Conservation (phyloP, 2,888 invertebrate species). For the Scrobipalpa costella region DNA sequence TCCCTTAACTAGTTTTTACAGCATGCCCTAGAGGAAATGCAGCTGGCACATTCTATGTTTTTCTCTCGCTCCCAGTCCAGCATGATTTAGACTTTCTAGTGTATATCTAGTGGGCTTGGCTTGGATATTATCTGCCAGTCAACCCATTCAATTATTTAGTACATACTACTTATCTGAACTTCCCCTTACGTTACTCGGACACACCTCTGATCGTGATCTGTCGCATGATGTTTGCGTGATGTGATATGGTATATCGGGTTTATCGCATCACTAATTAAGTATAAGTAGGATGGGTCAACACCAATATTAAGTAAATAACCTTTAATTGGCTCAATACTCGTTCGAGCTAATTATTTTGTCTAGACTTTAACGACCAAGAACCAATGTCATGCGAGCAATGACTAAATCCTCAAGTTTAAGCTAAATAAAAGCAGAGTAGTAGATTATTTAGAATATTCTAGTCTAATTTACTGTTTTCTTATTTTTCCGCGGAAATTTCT, state of each 20-base stretch:
- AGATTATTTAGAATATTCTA: no score
- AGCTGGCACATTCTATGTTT: no score
- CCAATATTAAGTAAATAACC: conserved; percentile 8
- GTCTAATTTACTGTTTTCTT: no score
- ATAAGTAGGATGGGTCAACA: conserved; percentile 11
- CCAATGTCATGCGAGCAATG: not conserved
- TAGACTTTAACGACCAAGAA: not conserved
- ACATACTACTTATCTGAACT: not conserved
- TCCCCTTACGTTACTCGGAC: not conserved
- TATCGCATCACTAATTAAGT: conserved; percentile 16
- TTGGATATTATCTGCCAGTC: not conserved
- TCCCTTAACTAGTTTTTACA: no score
- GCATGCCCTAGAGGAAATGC: no score
- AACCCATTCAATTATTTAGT: not conserved
- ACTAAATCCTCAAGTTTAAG: not conserved
- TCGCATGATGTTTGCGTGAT: conserved; percentile 20
- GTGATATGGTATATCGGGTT: not conserved
- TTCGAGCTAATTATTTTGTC: conserved; percentile 10
- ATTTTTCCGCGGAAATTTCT: no score
- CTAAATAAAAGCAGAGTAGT: no score
- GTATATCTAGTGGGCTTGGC: not conserved
- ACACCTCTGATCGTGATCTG: conserved; percentile 14
- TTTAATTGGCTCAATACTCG: not conserved
- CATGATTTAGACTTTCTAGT: no score
- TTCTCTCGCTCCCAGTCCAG: no score